Evolutionary conservation across 1,140 invertebrate species (phyloP), one percentile per base, ranked within the genome.

Genomic region (Pachypeltis micranthus): DNA sequence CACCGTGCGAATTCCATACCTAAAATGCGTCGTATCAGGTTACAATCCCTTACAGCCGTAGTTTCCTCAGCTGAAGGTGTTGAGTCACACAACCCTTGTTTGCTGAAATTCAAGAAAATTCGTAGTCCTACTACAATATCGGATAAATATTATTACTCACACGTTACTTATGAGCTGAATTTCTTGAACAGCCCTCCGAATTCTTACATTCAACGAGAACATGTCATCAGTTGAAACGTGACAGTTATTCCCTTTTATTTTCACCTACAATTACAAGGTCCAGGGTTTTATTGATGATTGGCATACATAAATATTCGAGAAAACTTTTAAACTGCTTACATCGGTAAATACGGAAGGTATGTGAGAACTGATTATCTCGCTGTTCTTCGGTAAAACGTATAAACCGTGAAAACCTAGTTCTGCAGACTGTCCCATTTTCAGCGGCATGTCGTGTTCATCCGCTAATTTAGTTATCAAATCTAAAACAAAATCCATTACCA

Each of bases 141-240:
- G n/a, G n/a, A n/a, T n/a, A n/a, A n/a, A n/a, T n/a, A n/a, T n/a
- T 44, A 59, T 57, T 61, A 76, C 79, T 79, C 80, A 91, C 87
- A 85, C 79, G 72, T 89, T 87, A 68, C 85, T 90, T 79, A 91
- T 84, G 62, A 84, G 75, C 67, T 88, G 83, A 65, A 93, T 85
- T 77, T 93, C 88, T 66, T 84, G 80, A 26, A 88, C 74, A 1
- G 84, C 82, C 66, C 87, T 84, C 67, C 82, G 83, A 1, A 87
- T 81, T 69, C 90, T 80, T 47, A 81, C 78, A 68, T 86, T 81
- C 16, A 86, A 75, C 29, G 82, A 78, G 23, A 90, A 78, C 63
- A 95, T 71, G 67, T 85, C 82, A 68, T 84, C 80, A 0, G 90
- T 93, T 19, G 90, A 91, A 80, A 91, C 90, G 10, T 81, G 83